Base-by-base conservation (phyloP, 2,888 invertebrate genomes). In the Yponomeuta plumbellus region DNA sequence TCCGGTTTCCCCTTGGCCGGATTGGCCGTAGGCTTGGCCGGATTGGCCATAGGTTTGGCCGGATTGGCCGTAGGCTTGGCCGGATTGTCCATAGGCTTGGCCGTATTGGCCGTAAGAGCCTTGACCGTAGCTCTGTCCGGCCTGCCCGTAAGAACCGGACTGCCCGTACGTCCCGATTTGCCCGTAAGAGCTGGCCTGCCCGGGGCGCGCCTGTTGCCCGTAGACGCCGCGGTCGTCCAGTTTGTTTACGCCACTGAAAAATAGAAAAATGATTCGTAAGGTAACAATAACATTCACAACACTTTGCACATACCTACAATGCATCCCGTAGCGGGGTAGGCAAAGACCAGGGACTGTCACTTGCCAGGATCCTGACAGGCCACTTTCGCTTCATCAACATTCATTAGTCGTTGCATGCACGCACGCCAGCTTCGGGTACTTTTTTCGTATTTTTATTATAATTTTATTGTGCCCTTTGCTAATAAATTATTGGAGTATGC, bases 161-260 rank as follows among this genome's bases (percentile, higher is more conserved):
- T 64, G 34, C 75, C 75, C 67, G 26, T 64, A 59, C 67, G 79
- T 77, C 23, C 59, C n/a, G 59, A 22, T 21, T 20, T 13, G n/a
- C 17, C 63, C 63, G 63, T 39, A 63, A 10, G n/a, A 26, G 11
- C 23, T 34, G 17, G 61, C 23, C 10, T 23, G 61, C 17, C 26
- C 61, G 2, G 26, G 58, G 13, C 66, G 23, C 22, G 66, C 8
- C 39, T 56, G 52, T 62, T 52, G 63, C 34, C 56, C 64, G 63
- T 64, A 34, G 63, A 21, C 26, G 23, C 65, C 75, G 4, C 66
- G 64, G 66, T 74, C 76, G 67, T 84, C 83, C 5, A 81, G 70
- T 21, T 80, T 75, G 61, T 76, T 80, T 5, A 85, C 84, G 20
- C 83, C 84, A 40, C 85, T 85, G 71, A 22, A 70, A 69, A 63